Evolutionary conservation across 2,113 vertebrate genomes (phyloP).

Genomic region (Pelodiscus sinensis): DNA sequence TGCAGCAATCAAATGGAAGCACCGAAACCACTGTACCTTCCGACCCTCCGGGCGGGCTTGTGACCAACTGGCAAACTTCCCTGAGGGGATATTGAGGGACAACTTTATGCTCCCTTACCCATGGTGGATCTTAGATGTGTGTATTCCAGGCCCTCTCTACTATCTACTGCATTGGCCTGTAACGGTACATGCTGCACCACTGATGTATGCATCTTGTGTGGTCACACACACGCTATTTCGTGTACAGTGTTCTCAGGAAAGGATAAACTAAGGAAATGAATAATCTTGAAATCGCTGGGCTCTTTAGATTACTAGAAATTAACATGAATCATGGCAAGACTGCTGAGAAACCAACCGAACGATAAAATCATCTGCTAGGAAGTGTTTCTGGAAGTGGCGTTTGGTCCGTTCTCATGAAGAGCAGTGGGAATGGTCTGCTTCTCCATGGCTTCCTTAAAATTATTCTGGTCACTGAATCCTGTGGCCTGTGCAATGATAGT

Average conservation of each 20-base stretch:
- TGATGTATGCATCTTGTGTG: background rate
- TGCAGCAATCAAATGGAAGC: constrained; percentile 29
- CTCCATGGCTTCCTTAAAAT: background rate
- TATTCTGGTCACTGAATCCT: constrained; percentile 11
- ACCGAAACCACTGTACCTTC: constrained; percentile 9
- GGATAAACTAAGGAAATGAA: background rate
- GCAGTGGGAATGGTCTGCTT: background rate
- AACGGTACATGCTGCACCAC: background rate
- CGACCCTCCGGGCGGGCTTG: background rate
- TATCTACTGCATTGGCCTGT: fast-evolving
- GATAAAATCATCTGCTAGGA: background rate
- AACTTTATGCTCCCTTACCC: background rate
- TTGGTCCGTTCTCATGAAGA: background rate
- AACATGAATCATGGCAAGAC: constrained; percentile 6
- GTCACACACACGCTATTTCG: background rate
- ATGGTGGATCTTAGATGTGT: background rate
- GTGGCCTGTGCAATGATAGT: background rate
- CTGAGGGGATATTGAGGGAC: background rate
- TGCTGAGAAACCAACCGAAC: background rate
- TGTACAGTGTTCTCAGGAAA: background rate
- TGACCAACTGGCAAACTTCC: background rate
- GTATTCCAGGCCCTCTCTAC: background rate
- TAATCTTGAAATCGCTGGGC: constrained; percentile 10
- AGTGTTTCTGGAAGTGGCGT: background rate
- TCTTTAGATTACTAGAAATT: background rate